Conservation (phyloP, 2,888 invertebrate genomes). For the Eutolmus rufibarbis region DNA sequence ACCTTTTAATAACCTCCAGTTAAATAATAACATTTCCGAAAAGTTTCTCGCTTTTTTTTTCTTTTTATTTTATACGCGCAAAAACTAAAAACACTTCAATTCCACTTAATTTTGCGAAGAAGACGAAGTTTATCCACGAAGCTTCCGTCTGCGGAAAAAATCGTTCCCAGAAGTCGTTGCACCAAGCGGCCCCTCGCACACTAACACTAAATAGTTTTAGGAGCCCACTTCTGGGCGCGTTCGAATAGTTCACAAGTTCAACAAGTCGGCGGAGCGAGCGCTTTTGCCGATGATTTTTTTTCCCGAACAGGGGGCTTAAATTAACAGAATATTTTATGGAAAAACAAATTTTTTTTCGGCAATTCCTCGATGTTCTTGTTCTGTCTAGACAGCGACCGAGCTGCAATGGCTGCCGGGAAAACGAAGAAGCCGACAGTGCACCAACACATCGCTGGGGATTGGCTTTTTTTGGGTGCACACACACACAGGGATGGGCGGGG, state of each 20-base stretch:
- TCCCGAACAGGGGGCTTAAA: neutral
- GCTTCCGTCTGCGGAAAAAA: neutral
- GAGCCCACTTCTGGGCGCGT: neutral
- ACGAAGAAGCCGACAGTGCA: neutral
- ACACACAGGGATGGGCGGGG: neutral
- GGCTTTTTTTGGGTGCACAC: neutral
- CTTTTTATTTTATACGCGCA: neutral
- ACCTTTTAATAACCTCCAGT: neutral
- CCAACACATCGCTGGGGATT: neutral
- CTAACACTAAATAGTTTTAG: constrained; percentile 3
- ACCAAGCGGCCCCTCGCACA: neutral
- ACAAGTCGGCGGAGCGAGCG: neutral
- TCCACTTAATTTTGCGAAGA: neutral
- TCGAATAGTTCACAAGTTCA: constrained; percentile 7
- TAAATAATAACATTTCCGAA: neutral
- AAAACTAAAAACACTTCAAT: neutral
- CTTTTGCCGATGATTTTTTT: neutral
- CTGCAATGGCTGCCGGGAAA: constrained; percentile 35
- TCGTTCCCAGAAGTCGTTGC: neutral
- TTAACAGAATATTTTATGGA: neutral
- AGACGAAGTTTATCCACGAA: neutral
- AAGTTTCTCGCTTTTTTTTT: neutral
- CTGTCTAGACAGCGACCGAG: constrained; percentile 28
- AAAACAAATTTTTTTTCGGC: neutral
- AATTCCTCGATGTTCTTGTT: neutral